Evolutionary conservation across 2,113 vertebrate genomes (phyloP).

Genomic region (Procavia capensis): DNA sequence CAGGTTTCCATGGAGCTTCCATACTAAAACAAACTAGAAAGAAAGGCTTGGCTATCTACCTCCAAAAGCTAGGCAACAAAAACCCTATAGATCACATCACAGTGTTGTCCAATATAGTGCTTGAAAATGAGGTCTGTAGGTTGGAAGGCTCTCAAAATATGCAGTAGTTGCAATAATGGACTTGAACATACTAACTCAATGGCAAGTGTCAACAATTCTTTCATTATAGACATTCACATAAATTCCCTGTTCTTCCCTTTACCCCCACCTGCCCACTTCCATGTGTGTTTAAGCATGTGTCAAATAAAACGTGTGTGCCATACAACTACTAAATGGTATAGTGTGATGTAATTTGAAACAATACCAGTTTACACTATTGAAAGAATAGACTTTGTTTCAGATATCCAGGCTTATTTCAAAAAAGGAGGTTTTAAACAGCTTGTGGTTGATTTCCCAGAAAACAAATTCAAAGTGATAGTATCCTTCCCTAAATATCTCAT

Average conservation of each 20-base stretch:
- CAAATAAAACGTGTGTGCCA: background rate
- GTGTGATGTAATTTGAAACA: background rate
- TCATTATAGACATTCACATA: background rate
- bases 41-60: too few species aligned
- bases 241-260: background rate
- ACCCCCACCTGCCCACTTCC: background rate
- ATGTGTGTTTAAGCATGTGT: background rate
- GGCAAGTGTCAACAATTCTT: background rate
- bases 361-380: background rate
- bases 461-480: background rate
- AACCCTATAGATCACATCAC: too few species aligned
- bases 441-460: background rate
- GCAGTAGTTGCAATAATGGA: too few species aligned
- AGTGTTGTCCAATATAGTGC: too few species aligned
- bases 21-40: too few species aligned
- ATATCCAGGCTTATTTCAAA: constrained; percentile 26
- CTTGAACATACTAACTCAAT: too few species aligned
- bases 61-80: too few species aligned
- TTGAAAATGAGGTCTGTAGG: too few species aligned
- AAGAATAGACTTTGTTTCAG: background rate
- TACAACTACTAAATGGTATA: background rate
- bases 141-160: too few species aligned
- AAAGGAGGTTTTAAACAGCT: constrained; percentile 14
- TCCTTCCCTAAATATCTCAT: constrained; percentile 8
- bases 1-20: too few species aligned